Base-by-base conservation (phyloP, 2,888 invertebrate genomes). In the Ectropis crepuscularia region DNA sequence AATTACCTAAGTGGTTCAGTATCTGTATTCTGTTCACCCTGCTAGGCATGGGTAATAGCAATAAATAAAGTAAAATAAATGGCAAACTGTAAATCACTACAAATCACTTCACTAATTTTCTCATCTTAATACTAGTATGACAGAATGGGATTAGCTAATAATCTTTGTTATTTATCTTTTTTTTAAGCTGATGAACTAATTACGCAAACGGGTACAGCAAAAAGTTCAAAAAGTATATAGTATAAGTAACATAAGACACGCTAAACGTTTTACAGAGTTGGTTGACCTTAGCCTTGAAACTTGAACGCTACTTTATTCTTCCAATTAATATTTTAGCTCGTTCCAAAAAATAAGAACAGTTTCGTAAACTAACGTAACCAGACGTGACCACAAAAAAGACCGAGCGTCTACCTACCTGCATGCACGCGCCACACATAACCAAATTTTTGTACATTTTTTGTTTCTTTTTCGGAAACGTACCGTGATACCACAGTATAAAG, bases 391-490 rank as follows among this genome's bases (percentile, higher is more conserved):
- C 59, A 67, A 71, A 67, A 69, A 64, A 58, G 64, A 55, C 53
- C 43, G n/a, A 53, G 45, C 53, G 46, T 49, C 81, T 82, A 80
- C 83, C 81, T 82, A 80, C 82, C 83, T 82, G 80, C 65, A 70
- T 70, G 74, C 76, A 75, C 77, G 73, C 74, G 74, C 71, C 70
- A 66, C 65, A 64, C 47, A 64, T 57, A 61, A 63, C 59, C 58
- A 58, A 61, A 47, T 65, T 70, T 66, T 68, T 69, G 65, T 58
- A 68, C 68, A 68, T 70, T 63, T 70, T 70, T 70, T 53, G 62
- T 47, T 73, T 57, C 60, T 75, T 77, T 77, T 57, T 69, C 63
- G 61, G 65, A 70, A 74, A 74, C 74, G 70, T 72, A 28, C 16
- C 16, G 70, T 72, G n/a, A n/a, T n/a, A n/a, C n/a, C n/a, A n/a